Percentiles rank a stretch among this genome's conserved stretches.
Evolutionary conservation across 2,113 vertebrate species (phyloP).

Genomic region (Oryzias melastigma): DNA sequence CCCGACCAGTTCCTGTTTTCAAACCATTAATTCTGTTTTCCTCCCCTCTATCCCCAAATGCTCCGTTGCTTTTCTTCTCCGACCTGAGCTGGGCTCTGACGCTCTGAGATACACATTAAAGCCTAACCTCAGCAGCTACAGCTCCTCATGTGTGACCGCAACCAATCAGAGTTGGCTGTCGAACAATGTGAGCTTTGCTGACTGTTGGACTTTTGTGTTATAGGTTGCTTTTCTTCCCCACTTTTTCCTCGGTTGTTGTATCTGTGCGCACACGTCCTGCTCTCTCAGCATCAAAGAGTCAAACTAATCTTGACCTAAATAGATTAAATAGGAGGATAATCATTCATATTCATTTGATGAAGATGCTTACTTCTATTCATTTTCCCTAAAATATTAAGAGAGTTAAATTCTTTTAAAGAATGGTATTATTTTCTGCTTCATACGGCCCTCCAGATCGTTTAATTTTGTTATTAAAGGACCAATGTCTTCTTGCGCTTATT

Average conservation of each 20-base stretch:
- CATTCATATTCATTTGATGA: too few species aligned
- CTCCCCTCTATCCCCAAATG: constrained; percentile 18
- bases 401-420: too few species aligned
- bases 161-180: constrained; percentile 58
- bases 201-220: constrained; percentile 41
- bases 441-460: too few species aligned
- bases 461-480: too few species aligned
- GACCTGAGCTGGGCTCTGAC: constrained; percentile 50
- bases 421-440: too few species aligned
- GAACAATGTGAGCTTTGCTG: constrained; percentile 55
- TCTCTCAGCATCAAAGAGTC: constrained; percentile 40
- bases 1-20: not conserved
- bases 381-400: too few species aligned
- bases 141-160: constrained; percentile 62
- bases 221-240: constrained; percentile 11
- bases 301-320: constrained; percentile 9
- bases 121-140: constrained; percentile 53
- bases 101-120: constrained; percentile 68
- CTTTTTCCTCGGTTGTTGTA: constrained; percentile 4
- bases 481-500: too few species aligned
- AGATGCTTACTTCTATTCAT: too few species aligned
- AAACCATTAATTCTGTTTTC: constrained; percentile 52
- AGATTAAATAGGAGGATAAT: too few species aligned
- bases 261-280: constrained; percentile 18
- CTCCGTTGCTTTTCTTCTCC: constrained; percentile 33